phyloP scores from a whole-genome alignment of 2,113 vertebrate genomes.

The Myanophis thanlyinensis region DNA sequence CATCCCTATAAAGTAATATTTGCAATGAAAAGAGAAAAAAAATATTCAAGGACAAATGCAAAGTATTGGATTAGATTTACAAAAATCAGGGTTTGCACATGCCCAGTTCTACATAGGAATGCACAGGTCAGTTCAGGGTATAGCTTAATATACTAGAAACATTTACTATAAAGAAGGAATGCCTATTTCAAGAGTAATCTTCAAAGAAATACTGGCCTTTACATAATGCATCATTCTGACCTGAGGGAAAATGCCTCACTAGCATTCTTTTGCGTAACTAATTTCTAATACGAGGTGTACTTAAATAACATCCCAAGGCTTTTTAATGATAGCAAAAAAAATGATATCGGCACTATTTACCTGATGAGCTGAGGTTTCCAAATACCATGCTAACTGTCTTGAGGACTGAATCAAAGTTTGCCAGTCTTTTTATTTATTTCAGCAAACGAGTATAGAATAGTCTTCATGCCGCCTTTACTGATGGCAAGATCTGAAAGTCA shows the following conservation, averaged over 20 bases:
- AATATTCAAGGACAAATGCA: neutral
- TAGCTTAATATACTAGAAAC: neutral
- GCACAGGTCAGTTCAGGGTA: neutral
- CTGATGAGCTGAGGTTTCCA: neutral
- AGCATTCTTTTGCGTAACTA: neutral
- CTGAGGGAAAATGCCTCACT: neutral
- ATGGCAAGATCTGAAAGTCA: constrained; percentile 50
- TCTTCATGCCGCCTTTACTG: constrained; percentile 47
- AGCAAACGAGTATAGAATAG: constrained; percentile 16
- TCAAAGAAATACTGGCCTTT: neutral
- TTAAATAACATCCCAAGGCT: neutral
- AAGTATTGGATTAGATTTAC: neutral
- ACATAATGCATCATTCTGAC: neutral
- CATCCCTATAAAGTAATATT: neutral
- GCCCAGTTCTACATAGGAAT: neutral
- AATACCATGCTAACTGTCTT: constrained; percentile 19
- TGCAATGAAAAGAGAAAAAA: neutral
- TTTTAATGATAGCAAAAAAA: neutral
- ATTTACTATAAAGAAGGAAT: neutral
- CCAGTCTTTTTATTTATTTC: constrained; percentile 32
- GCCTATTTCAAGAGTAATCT: neutral
- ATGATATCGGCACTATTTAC: neutral
- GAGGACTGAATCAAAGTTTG: constrained; percentile 11
- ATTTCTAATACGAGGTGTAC: neutral
- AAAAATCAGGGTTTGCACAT: neutral